Conservation (phyloP, 2,888 invertebrate genomes). For the Eulithis prunata region DNA sequence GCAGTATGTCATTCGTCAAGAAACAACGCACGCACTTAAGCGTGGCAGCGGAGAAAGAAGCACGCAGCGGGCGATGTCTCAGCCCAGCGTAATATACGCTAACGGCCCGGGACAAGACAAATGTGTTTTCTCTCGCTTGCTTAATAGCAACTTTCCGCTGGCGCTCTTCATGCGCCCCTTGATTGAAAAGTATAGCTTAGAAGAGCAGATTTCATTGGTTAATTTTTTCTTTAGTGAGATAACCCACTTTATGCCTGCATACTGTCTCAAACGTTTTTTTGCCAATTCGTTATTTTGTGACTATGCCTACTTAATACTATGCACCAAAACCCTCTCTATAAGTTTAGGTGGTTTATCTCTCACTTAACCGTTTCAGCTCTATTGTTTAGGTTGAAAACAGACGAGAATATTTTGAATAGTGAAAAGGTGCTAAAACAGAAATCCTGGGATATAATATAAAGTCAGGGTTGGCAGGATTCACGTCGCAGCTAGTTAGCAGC, state of each 20-base stretch:
- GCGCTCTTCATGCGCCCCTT: conserved; percentile 56
- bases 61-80: conserved; percentile 76
- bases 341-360: neutral
- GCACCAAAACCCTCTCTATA: too few relatives aligned
- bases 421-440: conserved; percentile 46
- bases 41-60: conserved; percentile 65
- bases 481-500: conserved; percentile 80
- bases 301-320: too few relatives aligned
- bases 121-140: conserved; percentile 81
- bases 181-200: conserved; percentile 75
- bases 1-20: conserved; percentile 10
- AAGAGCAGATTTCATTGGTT: conserved; percentile 38
- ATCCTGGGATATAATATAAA: conserved; percentile 67
- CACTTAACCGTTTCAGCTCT: neutral
- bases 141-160: conserved; percentile 68
- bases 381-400: neutral
- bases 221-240: too few relatives aligned
- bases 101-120: conserved; percentile 82
- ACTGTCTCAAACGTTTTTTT: too few relatives aligned
- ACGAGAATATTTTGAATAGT: conserved; percentile 31
- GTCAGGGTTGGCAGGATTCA: conserved; percentile 70
- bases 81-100: conserved; percentile 79
- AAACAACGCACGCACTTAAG: conserved; percentile 33
- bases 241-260: too few relatives aligned
- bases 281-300: too few relatives aligned